phyloP scores from a whole-genome alignment of 2,888 invertebrate genomes.

The Nebria brevicollis region DNA sequence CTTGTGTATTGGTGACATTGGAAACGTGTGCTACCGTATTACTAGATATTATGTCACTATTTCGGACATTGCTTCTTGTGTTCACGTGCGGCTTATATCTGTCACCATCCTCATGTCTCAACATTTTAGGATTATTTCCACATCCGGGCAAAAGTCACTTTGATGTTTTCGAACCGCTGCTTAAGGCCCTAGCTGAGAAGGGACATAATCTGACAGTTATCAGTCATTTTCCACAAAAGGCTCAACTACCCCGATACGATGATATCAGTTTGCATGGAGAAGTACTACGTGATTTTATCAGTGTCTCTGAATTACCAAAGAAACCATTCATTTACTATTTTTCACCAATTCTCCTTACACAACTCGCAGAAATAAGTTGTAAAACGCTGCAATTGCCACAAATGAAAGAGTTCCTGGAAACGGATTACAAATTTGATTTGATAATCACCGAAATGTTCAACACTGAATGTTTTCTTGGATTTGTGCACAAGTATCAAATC shows the following conservation, averaged over 20 bases:
- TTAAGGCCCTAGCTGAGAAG: conserved; percentile 69
- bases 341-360: conserved; percentile 10
- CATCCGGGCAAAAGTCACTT: conserved; percentile 79
- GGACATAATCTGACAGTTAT: conserved; percentile 77
- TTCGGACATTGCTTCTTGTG: conserved; percentile 2
- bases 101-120: conserved; percentile 56
- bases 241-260: conserved; percentile 67
- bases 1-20: conserved; percentile 2
- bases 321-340: conserved; percentile 21
- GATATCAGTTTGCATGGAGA: conserved; percentile 66
- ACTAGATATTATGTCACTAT: not conserved
- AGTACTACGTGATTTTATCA: conserved; percentile 22
- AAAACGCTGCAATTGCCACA: conserved; percentile 27
- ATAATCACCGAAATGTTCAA: conserved; percentile 78
- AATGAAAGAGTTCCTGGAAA: conserved; percentile 59
- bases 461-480: conserved; percentile 74
- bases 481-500: conserved; percentile 71
- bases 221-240: conserved; percentile 70
- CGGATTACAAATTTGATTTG: conserved; percentile 71
- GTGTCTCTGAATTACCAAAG: conserved; percentile 26
- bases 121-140: conserved; percentile 74
- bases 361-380: conserved; percentile 20
- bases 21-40: not conserved
- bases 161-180: conserved; percentile 69
- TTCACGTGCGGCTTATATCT: not conserved